Evolutionary conservation across 2,888 invertebrate species (phyloP), one percentile per base, ranked within the genome.

Genomic region (Macaria notata): DNA sequence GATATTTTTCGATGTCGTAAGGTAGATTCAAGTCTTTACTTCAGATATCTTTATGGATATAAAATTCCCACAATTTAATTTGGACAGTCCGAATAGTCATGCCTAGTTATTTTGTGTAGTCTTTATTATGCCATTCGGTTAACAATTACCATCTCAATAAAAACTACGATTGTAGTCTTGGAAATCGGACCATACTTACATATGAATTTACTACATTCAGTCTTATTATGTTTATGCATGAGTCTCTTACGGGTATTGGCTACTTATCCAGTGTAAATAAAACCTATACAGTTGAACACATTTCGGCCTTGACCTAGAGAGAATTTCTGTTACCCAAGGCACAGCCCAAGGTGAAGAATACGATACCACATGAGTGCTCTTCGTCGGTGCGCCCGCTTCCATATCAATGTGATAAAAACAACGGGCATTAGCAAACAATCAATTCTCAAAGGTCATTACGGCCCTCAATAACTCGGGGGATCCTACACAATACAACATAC

Each of bases 271-370:
- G 41, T 41, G n/a, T 41, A 41, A 41, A 9, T 41, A 8, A 41
- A 8, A 41, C 6, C n/a, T 3, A 9, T 5, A 9, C 46, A 44
- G 54, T 51, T 54, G 49, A 56, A 55, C 42, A 59, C 50, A 46
- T 49, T 52, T 44, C 49, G 64, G 63, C 81, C 83, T 83, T 83
- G 82, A 75, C 81, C 76, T 59, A 80, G 66, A 76, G 54, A 64
- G 63, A 73, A 75, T 75, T 70, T 71, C 73, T 1, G 59, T 70
- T 68, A 63, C 62, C 33, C 33, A 78, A 77, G 75, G 77, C 52
- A 63, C 69, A 68, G 65, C 62, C 33, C 33, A 78, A 77, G 75
- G 77, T 53, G 63, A 70, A 68, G 65, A 59, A 55, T 58, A 64
- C 50, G 50, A 46, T 52, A 56, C 43, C 56, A 56, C 58, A 45